These are phyloP conservation scores for Zonitis immaculata DNA, from an alignment of 2,888 invertebrate genomes.

Conservation along the genomic window DNA sequence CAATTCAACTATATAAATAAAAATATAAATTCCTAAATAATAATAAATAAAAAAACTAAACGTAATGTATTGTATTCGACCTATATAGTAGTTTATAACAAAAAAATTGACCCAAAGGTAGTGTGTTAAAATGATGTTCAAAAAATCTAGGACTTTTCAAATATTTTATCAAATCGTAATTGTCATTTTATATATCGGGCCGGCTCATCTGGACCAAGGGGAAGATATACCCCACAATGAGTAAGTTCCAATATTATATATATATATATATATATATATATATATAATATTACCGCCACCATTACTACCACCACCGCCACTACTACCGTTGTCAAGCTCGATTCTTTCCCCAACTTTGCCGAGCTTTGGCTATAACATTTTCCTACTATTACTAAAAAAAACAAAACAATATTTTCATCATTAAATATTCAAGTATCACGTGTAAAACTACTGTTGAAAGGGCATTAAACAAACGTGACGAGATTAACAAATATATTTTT, in stretches of 20 bases:
- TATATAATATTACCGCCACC: conserved; percentile 16
- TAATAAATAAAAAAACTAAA: conserved; percentile 16
- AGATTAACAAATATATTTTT: conserved; percentile 16
- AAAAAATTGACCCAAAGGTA: conserved; percentile 30
- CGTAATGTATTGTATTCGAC: conserved; percentile 10
- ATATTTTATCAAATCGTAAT: conserved; percentile 26
- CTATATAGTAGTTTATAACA: conserved; percentile 17
- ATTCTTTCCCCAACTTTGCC: conserved; percentile 16
- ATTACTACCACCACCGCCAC: neutral
- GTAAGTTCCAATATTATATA: conserved; percentile 58
- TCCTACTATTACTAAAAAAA: neutral
- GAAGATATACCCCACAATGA: conserved; percentile 88
- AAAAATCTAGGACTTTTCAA: conserved; percentile 21
- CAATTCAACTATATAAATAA: too few relatives aligned
- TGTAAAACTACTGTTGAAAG: conserved; percentile 12
- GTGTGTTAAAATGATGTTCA: conserved; percentile 36
- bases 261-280: too few relatives aligned
- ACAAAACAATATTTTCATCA: too few relatives aligned
- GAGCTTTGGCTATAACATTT: conserved; percentile 8
- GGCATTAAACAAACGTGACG: conserved; percentile 17
- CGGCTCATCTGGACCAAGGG: conserved; percentile 66
- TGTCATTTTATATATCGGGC: conserved; percentile 46
- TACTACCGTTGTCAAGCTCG: conserved; percentile 9
- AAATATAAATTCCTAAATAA: too few relatives aligned
- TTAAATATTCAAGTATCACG: too few relatives aligned